Evolutionary conservation across 2,797 vertebrate genomes (phyloP).

Genomic region (Parambassis ranga): DNA sequence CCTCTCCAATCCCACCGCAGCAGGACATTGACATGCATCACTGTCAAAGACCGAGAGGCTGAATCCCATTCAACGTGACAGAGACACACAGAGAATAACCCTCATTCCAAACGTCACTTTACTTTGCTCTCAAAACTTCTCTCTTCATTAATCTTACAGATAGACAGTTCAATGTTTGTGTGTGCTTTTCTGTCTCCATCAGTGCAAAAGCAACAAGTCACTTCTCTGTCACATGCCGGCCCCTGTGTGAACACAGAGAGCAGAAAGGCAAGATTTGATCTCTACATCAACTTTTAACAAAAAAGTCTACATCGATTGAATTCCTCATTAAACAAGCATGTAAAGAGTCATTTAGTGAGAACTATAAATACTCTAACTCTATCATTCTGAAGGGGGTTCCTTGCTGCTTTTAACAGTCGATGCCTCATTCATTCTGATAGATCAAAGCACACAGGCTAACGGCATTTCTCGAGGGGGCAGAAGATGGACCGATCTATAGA

Average conservation of each 20-base stretch:
- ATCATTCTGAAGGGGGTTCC: conserved; percentile 49
- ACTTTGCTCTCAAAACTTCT: conserved; percentile 43
- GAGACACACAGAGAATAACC: conserved; percentile 32
- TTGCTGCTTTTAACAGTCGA: conserved; percentile 57
- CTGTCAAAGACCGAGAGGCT: conserved; percentile 56
- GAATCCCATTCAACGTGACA: conserved; percentile 38
- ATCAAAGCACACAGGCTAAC: conserved; percentile 65
- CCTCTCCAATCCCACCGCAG: conserved; percentile 45
- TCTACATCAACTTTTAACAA: conserved; percentile 45
- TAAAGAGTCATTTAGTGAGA: conserved; percentile 51
- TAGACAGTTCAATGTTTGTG: conserved; percentile 8
- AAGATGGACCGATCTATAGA: conserved; percentile 51
- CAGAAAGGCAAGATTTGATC: conserved; percentile 46
- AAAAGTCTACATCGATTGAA: conserved; percentile 63
- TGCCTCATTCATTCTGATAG: conserved; percentile 67
- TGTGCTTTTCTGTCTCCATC: neutral
- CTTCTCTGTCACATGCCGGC: conserved; percentile 7
- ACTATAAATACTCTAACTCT: conserved; percentile 62
- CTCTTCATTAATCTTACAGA: conserved; percentile 32
- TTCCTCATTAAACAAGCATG: conserved; percentile 66
- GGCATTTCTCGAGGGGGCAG: conserved; percentile 43
- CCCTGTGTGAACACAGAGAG: neutral
- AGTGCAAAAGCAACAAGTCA: conserved; percentile 22
- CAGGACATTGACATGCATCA: conserved; percentile 53
- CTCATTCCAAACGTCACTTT: conserved; percentile 22